Evolutionary conservation across 2,888 invertebrate genomes (phyloP), one percentile per base, ranked within the genome.

Genomic region (Athalia circularis): DNA sequence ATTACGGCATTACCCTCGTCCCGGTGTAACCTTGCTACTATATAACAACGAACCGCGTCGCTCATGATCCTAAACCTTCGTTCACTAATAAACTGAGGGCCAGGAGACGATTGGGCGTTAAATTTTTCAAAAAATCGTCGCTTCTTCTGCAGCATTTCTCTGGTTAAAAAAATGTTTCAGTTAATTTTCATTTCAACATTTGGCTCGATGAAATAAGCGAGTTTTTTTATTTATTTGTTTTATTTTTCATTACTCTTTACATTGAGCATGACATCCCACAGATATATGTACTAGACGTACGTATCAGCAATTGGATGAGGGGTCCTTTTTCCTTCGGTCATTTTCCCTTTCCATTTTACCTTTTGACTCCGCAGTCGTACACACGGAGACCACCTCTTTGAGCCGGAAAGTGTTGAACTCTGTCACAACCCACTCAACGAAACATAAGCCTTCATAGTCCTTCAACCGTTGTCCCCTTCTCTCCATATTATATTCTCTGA

Each of bases 221-320:
- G 1, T 45, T 5, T 47, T 0, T 64, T n/a, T 45, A 9, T 5
- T n/a, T 9, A 3, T 11, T 9, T 29, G 29, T 62, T 62, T 62
- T 5, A 15, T 15, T 61, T 7, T 62, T 43, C n/a, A 9, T 29
- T 9, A 7, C 9, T 15, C 62, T 0, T 29, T 29, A 29, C 29
- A 29, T 29, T 29, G 29, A 29, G 29, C 2, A 29, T 29, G 29
- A 2, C 29, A 29, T 29, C 29, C 29, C 29, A 29, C 2, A 29
- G 29, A 29, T 29, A 29, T 29, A 29, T 65, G 15, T 48, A 65
- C 47, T 65, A 48, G 47, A 48, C 47, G 47, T 65, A 48, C 47
- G 29, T 29, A 65, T 65, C 65, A 13, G 65, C 48, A 65, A 65
- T 65, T 65, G 65, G 65, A 48, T 65, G 65, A 65, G 47, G 47